Conservation (phyloP, 2,113 vertebrate species). For the Alectura lathami region DNA sequence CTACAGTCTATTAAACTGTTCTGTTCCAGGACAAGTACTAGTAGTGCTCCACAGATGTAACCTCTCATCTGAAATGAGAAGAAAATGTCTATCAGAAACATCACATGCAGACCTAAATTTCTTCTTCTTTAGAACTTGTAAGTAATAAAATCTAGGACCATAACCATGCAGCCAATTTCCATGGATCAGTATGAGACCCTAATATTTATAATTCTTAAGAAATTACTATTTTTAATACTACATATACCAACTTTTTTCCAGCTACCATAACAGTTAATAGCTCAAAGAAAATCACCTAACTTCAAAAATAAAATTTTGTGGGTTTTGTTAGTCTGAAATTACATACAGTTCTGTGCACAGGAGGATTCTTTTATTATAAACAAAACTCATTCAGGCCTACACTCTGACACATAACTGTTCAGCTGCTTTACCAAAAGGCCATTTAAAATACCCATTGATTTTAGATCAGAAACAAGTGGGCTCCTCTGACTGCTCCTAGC, state of each 20-base stretch:
- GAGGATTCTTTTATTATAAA: background rate
- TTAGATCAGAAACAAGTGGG: background rate
- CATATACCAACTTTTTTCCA: background rate
- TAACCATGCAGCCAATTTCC: background rate
- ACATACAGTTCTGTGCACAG: background rate
- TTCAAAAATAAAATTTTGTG: background rate
- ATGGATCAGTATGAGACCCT: background rate
- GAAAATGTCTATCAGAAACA: constrained; percentile 19
- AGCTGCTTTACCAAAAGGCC: background rate
- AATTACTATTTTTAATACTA: background rate
- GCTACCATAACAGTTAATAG: background rate
- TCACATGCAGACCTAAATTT: fast-evolving
- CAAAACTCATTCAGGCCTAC: background rate
- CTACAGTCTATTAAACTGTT: background rate
- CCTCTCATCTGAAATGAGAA: constrained; percentile 35
- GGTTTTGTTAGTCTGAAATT: background rate
- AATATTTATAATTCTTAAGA: background rate
- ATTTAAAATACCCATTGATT: background rate
- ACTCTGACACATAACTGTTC: background rate
- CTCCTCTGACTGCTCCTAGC: background rate
- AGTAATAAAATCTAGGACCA: background rate
- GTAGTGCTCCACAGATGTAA: background rate
- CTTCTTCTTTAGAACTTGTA: background rate
- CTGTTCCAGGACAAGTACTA: background rate
- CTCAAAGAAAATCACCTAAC: background rate